phyloP scores from a whole-genome alignment of 2,888 invertebrate genomes.

The Hylaea fasciaria region DNA sequence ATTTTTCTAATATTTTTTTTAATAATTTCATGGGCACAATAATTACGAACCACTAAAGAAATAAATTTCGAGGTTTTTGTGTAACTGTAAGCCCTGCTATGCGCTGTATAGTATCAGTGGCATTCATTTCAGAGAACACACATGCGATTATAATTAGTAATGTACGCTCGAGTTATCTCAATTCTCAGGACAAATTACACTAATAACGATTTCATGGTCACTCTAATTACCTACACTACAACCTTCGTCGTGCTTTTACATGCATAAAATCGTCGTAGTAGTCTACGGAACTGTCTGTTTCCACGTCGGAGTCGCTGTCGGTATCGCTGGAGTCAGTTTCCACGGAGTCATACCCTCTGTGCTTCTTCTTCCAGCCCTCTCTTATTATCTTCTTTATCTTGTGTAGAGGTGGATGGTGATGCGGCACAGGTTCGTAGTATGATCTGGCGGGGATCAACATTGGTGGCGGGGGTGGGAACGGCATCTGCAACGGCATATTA shows the following conservation, averaged over 20 bases:
- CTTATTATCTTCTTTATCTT: constrained; percentile 55
- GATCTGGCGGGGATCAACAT: constrained; percentile 58
- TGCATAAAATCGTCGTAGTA: constrained; percentile 46
- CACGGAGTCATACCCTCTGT: constrained; percentile 21
- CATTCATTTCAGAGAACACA: too few species aligned
- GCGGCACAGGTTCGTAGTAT: constrained; percentile 66
- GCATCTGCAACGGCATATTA: neutral
- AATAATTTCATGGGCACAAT: too few species aligned
- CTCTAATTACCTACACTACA: constrained; percentile 4
- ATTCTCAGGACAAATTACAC: neutral
- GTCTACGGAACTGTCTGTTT: constrained; percentile 31
- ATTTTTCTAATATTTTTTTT: too few species aligned
- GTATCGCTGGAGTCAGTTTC: constrained; percentile 28
- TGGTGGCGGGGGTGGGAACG: constrained; percentile 43
- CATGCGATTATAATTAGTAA: too few species aligned
- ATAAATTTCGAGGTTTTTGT: too few species aligned
- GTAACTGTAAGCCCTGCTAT: too few species aligned
- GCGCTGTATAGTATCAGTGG: too few species aligned
- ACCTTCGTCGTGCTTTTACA: constrained; percentile 22
- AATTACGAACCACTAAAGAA: too few species aligned
- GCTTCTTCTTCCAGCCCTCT: constrained; percentile 18
- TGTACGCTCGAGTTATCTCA: too few species aligned
- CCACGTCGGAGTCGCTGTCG: constrained; percentile 22
- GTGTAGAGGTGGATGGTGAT: constrained; percentile 66
- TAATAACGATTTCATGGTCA: neutral